phyloP scores from a whole-genome alignment of 2,113 vertebrate species.

The Dromiciops gliroides region DNA sequence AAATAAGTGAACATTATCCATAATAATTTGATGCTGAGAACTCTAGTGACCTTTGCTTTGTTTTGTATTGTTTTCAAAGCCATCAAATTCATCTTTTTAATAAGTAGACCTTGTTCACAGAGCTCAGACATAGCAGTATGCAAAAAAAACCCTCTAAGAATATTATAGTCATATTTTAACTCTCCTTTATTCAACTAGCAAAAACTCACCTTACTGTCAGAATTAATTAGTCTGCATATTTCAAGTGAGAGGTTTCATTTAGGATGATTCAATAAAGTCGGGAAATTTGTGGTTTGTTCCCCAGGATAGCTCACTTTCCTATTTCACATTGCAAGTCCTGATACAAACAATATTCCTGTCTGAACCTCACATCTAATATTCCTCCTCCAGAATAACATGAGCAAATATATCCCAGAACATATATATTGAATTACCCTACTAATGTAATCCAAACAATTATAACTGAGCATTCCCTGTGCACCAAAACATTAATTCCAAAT shows the following conservation, averaged over 20 bases:
- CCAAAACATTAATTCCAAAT: slow-evolving; percentile 36
- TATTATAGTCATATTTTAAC: slow-evolving; percentile 31
- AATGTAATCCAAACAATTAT: slow-evolving; percentile 29
- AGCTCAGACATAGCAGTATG: not conserved
- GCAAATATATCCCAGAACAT: slow-evolving; percentile 1
- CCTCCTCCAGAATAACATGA: slow-evolving; percentile 52
- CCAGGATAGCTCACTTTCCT: slow-evolving; percentile 39
- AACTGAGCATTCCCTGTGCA: slow-evolving; percentile 37
- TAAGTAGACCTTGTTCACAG: slow-evolving; percentile 39
- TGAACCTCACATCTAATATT: slow-evolving; percentile 59
- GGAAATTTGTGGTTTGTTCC: slow-evolving; percentile 15
- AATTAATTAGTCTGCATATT: slow-evolving; percentile 52
- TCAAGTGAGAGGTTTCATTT: slow-evolving; percentile 48
- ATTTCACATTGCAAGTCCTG: not conserved
- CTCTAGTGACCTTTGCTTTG: slow-evolving; percentile 43
- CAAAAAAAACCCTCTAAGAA: not conserved
- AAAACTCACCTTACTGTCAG: slow-evolving; percentile 35
- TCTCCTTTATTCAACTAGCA: slow-evolving; percentile 44
- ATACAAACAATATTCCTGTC: slow-evolving; percentile 57
- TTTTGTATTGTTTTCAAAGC: not conserved
- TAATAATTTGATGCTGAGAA: not conserved
- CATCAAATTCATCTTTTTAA: slow-evolving; percentile 36
- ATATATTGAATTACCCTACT: not conserved
- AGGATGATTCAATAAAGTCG: slow-evolving; percentile 44
- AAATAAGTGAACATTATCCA: slow-evolving; percentile 16